These are phyloP conservation scores for Spilarctia lutea DNA, from an alignment of 2,888 invertebrate species.

Conservation along the genomic window DNA sequence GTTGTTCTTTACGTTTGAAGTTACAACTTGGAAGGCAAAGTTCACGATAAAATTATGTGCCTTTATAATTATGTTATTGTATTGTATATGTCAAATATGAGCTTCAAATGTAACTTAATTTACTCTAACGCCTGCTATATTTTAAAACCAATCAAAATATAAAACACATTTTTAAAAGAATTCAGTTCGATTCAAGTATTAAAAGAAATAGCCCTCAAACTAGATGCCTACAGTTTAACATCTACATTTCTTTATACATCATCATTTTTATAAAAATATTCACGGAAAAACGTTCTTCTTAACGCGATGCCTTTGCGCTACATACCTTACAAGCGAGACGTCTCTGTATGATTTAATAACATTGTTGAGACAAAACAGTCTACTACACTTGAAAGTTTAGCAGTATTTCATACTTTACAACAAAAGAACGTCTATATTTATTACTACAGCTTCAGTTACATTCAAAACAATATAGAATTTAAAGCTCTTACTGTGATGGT, in stretches of 20 bases:
- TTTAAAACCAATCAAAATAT: not conserved
- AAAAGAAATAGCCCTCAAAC: no score
- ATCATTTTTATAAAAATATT: constrained; percentile 1
- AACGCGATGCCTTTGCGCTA: constrained; percentile 40
- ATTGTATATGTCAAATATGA: no score
- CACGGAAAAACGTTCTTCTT: not conserved
- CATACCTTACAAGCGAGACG: constrained; percentile 48
- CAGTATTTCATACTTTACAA: constrained; percentile 56
- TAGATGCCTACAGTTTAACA: not conserved
- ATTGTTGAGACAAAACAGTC: constrained; percentile 57
- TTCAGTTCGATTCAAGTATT: no score
- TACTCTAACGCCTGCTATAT: not conserved
- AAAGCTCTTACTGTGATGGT: constrained; percentile 17
- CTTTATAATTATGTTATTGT: no score
- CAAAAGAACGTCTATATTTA: constrained; percentile 44
- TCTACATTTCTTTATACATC: no score
- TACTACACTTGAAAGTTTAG: constrained; percentile 49
- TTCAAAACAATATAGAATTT: constrained; percentile 38
- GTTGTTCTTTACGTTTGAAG: no score
- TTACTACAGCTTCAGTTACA: constrained; percentile 28
- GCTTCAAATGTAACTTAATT: no score
- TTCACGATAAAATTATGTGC: no score
- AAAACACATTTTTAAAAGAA: no score
- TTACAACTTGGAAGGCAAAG: not conserved
- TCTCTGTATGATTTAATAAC: constrained; percentile 59